phyloP scores from a whole-genome alignment of 2,113 vertebrate genomes.

The Dolichotis patagonum region DNA sequence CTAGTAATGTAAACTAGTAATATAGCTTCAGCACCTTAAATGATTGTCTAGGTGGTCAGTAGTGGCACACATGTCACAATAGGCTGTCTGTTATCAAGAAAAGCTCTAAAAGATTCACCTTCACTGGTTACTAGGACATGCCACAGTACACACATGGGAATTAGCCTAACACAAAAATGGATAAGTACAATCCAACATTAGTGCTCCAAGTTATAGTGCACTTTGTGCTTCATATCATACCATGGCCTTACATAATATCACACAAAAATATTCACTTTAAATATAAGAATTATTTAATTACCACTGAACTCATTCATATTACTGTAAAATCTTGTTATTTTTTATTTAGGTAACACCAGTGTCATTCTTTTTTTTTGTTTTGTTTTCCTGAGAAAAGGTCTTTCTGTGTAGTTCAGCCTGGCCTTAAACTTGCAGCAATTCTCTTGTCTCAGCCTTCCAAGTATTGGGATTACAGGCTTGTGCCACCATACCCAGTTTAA shows the following conservation, averaged over 20 bases:
- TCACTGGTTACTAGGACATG: background rate
- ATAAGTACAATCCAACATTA: constrained; percentile 3
- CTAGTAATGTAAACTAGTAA: constrained; percentile 43
- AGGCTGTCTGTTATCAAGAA: background rate
- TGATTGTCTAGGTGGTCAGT: background rate
- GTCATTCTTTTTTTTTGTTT: background rate
- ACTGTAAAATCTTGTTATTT: constrained; percentile 11
- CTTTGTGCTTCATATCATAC: background rate
- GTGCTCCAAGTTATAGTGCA: background rate
- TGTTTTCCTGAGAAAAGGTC: background rate
- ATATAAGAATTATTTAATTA: constrained; percentile 48
- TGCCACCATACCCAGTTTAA: background rate
- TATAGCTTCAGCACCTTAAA: background rate
- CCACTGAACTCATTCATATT: background rate
- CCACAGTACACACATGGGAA: background rate
- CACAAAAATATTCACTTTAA: background rate
- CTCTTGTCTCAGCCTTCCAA: background rate
- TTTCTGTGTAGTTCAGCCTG: background rate
- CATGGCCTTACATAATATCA: background rate
- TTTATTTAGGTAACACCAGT: background rate
- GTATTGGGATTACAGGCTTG: background rate
- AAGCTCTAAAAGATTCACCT: background rate
- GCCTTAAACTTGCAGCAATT: background rate
- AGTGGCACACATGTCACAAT: background rate
- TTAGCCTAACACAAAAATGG: background rate